phyloP scores from a whole-genome alignment of 1,140 invertebrate species.

The Rhagoletis zephyria region DNA sequence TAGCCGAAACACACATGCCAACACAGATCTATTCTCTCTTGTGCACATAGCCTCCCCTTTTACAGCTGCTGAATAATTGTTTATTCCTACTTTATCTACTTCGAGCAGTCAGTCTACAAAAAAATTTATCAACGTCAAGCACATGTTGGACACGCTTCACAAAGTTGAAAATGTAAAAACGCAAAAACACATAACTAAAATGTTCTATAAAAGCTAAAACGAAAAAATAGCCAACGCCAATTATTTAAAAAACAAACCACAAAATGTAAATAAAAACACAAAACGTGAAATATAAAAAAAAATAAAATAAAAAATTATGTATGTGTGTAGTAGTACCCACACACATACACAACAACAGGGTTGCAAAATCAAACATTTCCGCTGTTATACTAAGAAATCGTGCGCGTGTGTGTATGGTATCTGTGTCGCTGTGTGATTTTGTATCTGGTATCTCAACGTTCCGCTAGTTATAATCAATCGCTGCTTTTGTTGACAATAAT shows the following conservation, averaged over 20 bases:
- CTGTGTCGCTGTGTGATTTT: not conserved
- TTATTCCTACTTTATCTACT: not conserved
- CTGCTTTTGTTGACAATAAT: slow-evolving; percentile 39
- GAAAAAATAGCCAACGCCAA: too few relatives aligned
- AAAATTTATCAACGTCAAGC: not conserved
- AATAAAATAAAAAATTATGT: not conserved
- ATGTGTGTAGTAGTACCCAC: not conserved
- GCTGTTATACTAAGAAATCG: not conserved
- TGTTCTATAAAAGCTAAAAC: too few relatives aligned
- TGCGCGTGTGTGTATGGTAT: not conserved
- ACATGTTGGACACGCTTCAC: slow-evolving; percentile 8
- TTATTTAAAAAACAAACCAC: not conserved
- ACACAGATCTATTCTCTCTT: not conserved
- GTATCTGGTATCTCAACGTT: not conserved
- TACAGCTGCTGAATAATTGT: slow-evolving; percentile 13
- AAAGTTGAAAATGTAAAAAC: slow-evolving; percentile 12
- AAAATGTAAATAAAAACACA: not conserved
- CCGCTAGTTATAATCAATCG: slow-evolving; percentile 5
- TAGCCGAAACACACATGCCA: not conserved
- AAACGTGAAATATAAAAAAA: not conserved
- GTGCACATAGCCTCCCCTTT: not conserved
- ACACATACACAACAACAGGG: not conserved
- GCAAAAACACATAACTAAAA: not conserved
- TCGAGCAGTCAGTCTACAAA: not conserved
- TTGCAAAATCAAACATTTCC: not conserved